Percentiles rank a stretch among this genome's conserved stretches.
These are phyloP conservation scores for Melieria omissa DNA, from an alignment of 2,888 invertebrate species.

Conservation along the genomic window DNA sequence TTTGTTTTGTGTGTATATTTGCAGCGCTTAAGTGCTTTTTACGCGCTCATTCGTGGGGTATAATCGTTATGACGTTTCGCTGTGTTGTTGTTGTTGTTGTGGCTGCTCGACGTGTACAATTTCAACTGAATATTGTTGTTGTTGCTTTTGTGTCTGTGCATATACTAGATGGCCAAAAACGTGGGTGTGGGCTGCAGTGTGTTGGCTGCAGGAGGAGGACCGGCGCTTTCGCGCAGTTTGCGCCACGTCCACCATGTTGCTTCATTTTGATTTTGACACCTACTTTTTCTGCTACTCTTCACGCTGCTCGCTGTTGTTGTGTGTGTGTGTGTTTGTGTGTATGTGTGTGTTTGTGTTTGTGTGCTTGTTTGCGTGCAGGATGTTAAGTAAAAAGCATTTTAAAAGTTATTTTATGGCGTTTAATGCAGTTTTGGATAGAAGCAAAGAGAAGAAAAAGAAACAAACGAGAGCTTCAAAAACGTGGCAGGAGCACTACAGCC, in stretches of 20 bases:
- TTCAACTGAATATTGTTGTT: not conserved
- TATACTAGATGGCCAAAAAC: not conserved
- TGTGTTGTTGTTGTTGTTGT: slow-evolving; percentile 40
- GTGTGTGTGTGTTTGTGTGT: slow-evolving; percentile 21
- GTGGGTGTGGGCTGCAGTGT: not conserved
- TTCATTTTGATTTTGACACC: slow-evolving; percentile 16
- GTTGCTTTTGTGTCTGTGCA: not conserved
- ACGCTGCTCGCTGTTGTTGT: slow-evolving; percentile 8
- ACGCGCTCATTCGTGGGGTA: slow-evolving; percentile 34
- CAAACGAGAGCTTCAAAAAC: slow-evolving; percentile 2
- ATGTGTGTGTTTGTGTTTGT: slow-evolving; percentile 24
- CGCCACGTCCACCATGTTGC: slow-evolving; percentile 7
- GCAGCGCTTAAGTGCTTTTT: slow-evolving; percentile 40
- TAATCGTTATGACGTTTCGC: slow-evolving; percentile 42
- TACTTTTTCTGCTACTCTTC: slow-evolving; percentile 1
- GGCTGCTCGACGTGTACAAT: not conserved
- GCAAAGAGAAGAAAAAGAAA: slow-evolving; percentile 34
- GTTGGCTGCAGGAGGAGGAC: not conserved
- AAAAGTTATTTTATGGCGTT: slow-evolving; percentile 64
- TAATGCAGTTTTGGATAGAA: slow-evolving; percentile 57
- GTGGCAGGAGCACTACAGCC: too few species aligned
- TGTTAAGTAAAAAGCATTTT: slow-evolving; percentile 61
- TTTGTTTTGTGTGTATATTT: slow-evolving; percentile 17
- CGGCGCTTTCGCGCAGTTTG: not conserved
- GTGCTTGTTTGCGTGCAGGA: slow-evolving; percentile 47